phyloP scores from a whole-genome alignment of 2,113 vertebrate genomes.

The Tretioscincus oriximinensis region DNA sequence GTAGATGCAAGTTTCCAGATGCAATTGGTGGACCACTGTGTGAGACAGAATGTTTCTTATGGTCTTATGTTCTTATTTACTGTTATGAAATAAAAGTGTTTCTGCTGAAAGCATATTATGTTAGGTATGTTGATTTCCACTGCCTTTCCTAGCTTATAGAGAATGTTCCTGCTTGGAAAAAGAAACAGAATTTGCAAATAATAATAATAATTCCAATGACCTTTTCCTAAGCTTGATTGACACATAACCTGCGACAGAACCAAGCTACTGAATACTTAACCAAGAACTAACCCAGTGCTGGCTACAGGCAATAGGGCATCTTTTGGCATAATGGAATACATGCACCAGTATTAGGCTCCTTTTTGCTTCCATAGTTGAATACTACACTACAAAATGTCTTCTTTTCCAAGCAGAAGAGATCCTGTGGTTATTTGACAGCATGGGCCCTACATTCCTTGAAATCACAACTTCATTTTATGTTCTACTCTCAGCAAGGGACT shows the following conservation, averaged over 20 bases:
- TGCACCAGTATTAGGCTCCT: background rate
- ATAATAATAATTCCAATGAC: background rate
- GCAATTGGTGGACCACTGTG: no score
- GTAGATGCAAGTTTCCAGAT: no score
- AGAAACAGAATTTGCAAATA: background rate
- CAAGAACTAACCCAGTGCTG: background rate
- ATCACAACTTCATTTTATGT: constrained; percentile 32
- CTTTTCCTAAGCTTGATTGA: background rate
- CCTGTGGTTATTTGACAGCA: constrained; percentile 11
- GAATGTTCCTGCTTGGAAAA: background rate
- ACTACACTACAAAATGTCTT: background rate
- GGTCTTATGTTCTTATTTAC: no score
- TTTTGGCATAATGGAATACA: background rate
- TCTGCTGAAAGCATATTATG: no score
- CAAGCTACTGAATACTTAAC: background rate
- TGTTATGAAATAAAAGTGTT: no score
- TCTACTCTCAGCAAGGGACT: constrained; percentile 39
- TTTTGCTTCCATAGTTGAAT: background rate
- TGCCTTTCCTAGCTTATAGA: no score
- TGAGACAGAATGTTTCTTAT: no score
- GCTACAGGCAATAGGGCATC: background rate
- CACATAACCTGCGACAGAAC: background rate
- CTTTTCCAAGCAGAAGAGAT: constrained; percentile 9
- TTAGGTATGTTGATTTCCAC: no score
- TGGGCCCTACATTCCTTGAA: constrained; percentile 17